These are phyloP conservation scores for Apaloderma vittatum DNA, from an alignment of 2,113 vertebrate genomes.

Conservation along the genomic window DNA sequence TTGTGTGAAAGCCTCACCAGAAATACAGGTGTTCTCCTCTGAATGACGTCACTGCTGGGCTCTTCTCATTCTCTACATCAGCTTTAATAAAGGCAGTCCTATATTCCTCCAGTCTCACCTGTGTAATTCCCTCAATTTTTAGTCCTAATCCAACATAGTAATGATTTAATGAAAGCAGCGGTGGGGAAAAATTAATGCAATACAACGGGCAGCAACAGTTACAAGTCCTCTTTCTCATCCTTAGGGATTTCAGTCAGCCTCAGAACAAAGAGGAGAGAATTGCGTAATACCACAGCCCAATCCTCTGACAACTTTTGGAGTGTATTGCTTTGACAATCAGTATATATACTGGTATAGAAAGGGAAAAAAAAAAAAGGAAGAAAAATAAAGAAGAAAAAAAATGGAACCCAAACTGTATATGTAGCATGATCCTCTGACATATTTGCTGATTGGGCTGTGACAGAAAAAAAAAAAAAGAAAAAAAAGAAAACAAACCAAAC, in stretches of 20 bases:
- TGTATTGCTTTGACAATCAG: neutral
- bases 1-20: neutral
- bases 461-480: too few species aligned
- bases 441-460: too few species aligned
- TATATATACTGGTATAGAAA: neutral
- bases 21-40: neutral
- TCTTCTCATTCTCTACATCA: neutral
- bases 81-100: neutral
- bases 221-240: neutral
- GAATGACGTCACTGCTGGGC: accelerated
- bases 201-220: neutral
- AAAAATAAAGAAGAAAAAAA: neutral
- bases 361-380: accelerated
- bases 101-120: neutral
- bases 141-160: neutral
- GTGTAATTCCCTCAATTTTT: neutral
- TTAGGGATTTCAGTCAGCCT: neutral
- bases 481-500: too few species aligned
- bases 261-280: neutral
- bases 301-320: neutral
- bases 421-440: neutral
- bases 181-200: neutral
- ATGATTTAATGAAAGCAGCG: neutral
- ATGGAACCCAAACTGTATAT: neutral
- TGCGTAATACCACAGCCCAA: neutral